These are phyloP conservation scores for Tipula helvola DNA, from an alignment of 2,888 invertebrate species.

Conservation along the genomic window DNA sequence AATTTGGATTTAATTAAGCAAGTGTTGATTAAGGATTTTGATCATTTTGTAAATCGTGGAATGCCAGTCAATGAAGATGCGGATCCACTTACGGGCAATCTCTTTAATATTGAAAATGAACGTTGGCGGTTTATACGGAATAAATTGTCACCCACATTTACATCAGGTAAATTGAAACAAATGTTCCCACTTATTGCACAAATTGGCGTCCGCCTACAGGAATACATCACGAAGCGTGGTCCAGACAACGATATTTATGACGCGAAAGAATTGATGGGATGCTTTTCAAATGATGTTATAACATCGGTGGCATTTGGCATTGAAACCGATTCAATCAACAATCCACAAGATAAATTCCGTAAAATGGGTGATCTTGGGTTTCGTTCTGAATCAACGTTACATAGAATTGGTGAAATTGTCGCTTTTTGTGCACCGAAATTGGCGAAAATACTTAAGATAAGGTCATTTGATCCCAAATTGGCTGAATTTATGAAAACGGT, in stretches of 20 bases:
- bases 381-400: not conserved
- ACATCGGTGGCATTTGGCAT: not conserved
- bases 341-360: not conserved
- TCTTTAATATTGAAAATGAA: not conserved
- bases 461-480: not conserved
- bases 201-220: not conserved
- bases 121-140: not conserved
- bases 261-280: not conserved
- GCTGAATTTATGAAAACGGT: not conserved
- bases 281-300: not conserved
- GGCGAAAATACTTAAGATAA: not conserved
- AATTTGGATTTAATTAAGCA: not conserved
- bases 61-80: not conserved
- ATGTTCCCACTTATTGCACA: not conserved
- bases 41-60: not conserved
- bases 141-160: not conserved
- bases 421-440: not conserved
- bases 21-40: not conserved
- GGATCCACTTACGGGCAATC: not conserved
- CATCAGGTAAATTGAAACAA: not conserved
- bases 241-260: not conserved
- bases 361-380: not conserved
- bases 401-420: not conserved
- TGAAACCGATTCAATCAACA: not conserved
- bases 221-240: not conserved